Evolutionary conservation across 2,888 invertebrate species (phyloP), one percentile per base, ranked within the genome.

Genomic region (Clostera curtula): DNA sequence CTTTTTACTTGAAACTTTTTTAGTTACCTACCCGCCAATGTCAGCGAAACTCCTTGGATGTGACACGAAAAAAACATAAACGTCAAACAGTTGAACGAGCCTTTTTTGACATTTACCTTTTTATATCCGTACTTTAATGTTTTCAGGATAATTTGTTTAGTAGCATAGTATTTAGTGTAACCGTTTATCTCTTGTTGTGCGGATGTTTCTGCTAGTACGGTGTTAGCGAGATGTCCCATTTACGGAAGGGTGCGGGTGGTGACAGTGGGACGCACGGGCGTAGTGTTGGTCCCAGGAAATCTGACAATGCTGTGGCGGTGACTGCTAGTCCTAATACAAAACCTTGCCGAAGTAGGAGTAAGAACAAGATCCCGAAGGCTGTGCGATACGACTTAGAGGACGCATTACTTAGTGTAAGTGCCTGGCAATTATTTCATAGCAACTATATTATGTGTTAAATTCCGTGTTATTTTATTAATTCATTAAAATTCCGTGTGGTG

Each of bases 351-450:
- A 67, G 50, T 34, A 63, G 55, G 29, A 64, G 42, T 44, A 73
- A 56, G 41, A 57, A 55, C 41, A 69, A 62, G 38, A 50, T 74
- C 52, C 73, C 80, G 7, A 73, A 67, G 53, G 64, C 33, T 30
- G 32, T 80, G 24, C 72, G 79, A 6, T 64, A 68, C 34, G 82
- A 80, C 30, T 58, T 83, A 48, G 77, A 82, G 38, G 76, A 71
- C 36, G 75, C 82, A 9, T 58, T 83, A 41, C 64, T 83, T 39
- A 58, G 70, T 40, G 82, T 79, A 53, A 70, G 77, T 58, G n/a
- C 33, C 33, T 3, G 9, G 28, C 22, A n/a, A 21, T 26, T 10
- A n/a, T 26, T 7, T 29, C 30, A 26, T n/a, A n/a, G n/a, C n/a
- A n/a, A n/a, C n/a, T n/a, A n/a, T n/a, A n/a, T n/a, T n/a, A n/a